A percentile compares a stretch with the other conserved stretches of the same genome.
These are phyloP conservation scores for Scomber scombrus DNA, from an alignment of 2,113 vertebrate genomes.

Conservation along the genomic window DNA sequence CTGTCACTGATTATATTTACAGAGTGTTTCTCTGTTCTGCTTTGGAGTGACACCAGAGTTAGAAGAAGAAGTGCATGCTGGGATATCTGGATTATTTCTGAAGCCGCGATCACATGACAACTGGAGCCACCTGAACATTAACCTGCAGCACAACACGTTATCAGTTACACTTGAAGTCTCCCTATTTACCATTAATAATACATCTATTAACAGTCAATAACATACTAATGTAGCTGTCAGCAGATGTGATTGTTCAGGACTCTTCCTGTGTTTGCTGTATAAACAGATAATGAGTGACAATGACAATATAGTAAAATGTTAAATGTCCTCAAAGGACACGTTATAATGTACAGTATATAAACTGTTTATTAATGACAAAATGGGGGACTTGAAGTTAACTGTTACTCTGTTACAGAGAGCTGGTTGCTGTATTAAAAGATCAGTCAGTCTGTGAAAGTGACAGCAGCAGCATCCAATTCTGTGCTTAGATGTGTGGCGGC, in stretches of 20 bases:
- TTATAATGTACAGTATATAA: too few relatives aligned
- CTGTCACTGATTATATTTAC: neutral
- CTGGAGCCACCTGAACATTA: too few relatives aligned
- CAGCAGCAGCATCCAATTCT: neutral
- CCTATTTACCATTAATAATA: too few relatives aligned
- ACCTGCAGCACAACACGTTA: too few relatives aligned
- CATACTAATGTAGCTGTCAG: too few relatives aligned
- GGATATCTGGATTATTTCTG: conserved; percentile 9
- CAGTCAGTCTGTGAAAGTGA: neutral
- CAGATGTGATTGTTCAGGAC: neutral
- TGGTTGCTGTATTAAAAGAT: too few relatives aligned
- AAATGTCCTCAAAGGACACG: too few relatives aligned
- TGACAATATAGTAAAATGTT: too few relatives aligned
- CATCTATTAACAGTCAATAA: neutral
- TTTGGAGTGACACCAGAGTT: conserved; percentile 10
- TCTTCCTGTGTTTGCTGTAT: neutral
- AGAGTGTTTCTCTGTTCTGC: conserved; percentile 18
- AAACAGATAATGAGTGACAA: neutral
- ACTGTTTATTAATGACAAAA: too few relatives aligned
- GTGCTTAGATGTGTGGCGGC: neutral
- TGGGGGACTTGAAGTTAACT: too few relatives aligned
- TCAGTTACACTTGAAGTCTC: too few relatives aligned
- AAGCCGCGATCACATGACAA: conserved; percentile 23
- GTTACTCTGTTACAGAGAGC: too few relatives aligned
- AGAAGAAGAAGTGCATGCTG: conserved; percentile 24